Evolutionary conservation across 2,888 invertebrate species (phyloP).

Genomic region (Callyntrura guangdongensis): DNA sequence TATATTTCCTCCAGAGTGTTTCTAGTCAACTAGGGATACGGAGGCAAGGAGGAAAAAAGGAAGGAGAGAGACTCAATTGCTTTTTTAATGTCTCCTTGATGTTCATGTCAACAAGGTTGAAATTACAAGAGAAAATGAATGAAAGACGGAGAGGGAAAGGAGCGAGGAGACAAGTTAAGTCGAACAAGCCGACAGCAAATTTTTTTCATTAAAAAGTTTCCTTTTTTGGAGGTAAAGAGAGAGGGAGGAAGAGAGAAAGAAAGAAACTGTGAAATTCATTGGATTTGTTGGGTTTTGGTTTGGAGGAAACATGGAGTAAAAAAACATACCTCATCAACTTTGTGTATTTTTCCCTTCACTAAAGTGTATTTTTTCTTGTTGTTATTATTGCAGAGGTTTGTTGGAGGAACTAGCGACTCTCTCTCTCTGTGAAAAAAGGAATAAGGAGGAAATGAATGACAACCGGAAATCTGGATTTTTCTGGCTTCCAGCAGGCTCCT

Average conservation of each 20-base stretch:
- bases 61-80: conserved; percentile 39
- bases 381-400: conserved; percentile 12
- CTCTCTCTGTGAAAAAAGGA: background rate
- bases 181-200: conserved; percentile 16
- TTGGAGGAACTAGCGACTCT: background rate
- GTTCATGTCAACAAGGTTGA: conserved; percentile 42
- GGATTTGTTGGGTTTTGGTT: conserved; percentile 10
- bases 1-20: background rate
- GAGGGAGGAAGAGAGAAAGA: background rate
- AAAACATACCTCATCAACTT: background rate
- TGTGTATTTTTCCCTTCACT: background rate
- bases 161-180: too few relatives aligned
- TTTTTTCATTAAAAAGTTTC: conserved; percentile 33
- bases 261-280: background rate
- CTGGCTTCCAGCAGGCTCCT: conserved; percentile 20
- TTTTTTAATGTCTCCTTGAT: conserved; percentile 51
- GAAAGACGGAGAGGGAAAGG: background rate
- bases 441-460: conserved; percentile 52
- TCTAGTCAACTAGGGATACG: too few relatives aligned
- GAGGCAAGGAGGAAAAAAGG: background rate
- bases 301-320: background rate
- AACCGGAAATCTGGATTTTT: conserved; percentile 41
- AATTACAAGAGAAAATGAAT: conserved; percentile 43
- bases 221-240: conserved; percentile 17
- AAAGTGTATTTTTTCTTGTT: background rate